A percentile compares a stretch with the other conserved stretches of the same genome.
phyloP scores from a whole-genome alignment of 2,113 vertebrate genomes.

The Ifrita kowaldi region DNA sequence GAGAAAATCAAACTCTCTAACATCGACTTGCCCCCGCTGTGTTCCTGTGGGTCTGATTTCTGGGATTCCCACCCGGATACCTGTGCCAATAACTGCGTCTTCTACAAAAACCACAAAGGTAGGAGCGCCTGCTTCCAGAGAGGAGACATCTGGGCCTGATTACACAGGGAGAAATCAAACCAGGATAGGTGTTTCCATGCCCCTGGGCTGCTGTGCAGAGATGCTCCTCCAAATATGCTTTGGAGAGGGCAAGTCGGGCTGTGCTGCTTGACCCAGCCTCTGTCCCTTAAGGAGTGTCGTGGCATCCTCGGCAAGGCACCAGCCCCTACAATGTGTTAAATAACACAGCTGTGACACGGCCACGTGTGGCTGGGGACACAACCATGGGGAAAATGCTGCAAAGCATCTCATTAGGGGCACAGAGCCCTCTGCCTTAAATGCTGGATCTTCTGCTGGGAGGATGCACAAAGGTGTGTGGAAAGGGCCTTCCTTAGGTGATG shows the following conservation, averaged over 20 bases:
- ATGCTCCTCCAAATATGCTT: not conserved
- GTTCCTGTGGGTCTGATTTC: slow-evolving; percentile 85
- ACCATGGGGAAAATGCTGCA: not conserved
- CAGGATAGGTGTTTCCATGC: not conserved
- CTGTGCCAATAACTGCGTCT: slow-evolving; percentile 92
- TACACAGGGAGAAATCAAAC: not conserved
- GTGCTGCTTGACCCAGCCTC: not conserved
- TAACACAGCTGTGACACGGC: not conserved
- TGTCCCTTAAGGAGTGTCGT: not conserved
- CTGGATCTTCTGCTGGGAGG: not conserved
- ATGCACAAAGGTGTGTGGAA: not conserved
- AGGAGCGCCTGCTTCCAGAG: not conserved
- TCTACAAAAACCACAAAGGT: slow-evolving; percentile 91
- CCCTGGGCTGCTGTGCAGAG: not conserved
- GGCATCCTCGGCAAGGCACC: not conserved
- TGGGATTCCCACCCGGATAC: slow-evolving; percentile 92
- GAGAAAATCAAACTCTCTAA: slow-evolving; percentile 77
- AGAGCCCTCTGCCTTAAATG: not conserved
- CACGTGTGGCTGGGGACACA: fast-evolving
- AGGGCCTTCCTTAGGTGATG: too few species aligned
- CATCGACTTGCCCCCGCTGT: slow-evolving; percentile 81
- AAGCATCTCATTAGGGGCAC: not conserved
- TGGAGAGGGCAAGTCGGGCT: not conserved
- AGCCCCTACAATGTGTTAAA: not conserved
- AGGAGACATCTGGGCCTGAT: not conserved